A percentile compares a stretch with the other conserved stretches of the same genome.
Evolutionary conservation across 2,797 vertebrate species (phyloP).

Genomic region (Crenuchus spilurus): DNA sequence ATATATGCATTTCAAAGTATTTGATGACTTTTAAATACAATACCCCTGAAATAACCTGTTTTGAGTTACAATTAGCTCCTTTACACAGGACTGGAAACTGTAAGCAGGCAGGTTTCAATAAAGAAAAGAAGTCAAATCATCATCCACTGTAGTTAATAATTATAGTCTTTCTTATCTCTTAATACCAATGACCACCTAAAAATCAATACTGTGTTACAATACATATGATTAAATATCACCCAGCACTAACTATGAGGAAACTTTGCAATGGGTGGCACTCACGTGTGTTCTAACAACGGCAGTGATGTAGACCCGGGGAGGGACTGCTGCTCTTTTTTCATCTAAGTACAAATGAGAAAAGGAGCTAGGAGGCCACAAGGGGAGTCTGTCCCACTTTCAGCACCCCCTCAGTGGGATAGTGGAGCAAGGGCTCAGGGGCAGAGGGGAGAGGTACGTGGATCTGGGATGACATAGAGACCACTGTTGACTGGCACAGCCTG

Average conservation of each 20-base stretch:
- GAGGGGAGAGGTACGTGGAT: neutral
- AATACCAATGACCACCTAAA: no score
- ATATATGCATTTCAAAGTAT: no score
- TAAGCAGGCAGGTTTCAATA: no score
- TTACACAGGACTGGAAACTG: no score
- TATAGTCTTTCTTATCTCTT: no score
- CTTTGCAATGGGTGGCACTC: slow-evolving; percentile 10
- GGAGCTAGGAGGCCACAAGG: slow-evolving; percentile 81
- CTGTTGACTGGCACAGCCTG: neutral
- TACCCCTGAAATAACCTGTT: no score
- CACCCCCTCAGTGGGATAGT: slow-evolving; percentile 59
- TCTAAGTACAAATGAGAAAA: slow-evolving; percentile 79
- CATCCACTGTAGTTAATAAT: no score
- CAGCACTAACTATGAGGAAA: neutral
- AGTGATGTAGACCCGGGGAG: slow-evolving; percentile 52
- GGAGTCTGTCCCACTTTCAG: slow-evolving; percentile 78
- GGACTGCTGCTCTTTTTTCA: slow-evolving; percentile 51
- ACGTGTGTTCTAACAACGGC: slow-evolving; percentile 48
- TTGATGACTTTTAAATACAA: no score
- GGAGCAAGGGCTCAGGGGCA: slow-evolving; percentile 13
- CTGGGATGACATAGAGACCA: slow-evolving; percentile 14
- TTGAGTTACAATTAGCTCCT: no score
- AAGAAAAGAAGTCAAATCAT: no score
- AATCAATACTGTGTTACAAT: no score
- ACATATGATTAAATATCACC: no score